Base-by-base conservation (phyloP, 92 coral and sea anemone genomes). In the Actinernus sp. region DNA sequence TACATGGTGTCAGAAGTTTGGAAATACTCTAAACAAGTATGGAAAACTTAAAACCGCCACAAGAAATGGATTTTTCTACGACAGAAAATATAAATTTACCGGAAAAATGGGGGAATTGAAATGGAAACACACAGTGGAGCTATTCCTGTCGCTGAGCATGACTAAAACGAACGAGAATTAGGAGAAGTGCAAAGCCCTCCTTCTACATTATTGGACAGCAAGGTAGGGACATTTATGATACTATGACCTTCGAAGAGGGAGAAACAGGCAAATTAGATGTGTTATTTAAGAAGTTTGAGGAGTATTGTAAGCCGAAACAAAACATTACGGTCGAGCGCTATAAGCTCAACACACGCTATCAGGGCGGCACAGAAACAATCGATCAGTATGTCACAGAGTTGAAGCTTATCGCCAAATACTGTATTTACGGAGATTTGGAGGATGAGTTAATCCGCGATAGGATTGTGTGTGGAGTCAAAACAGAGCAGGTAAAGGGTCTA, bases 151-250 rank as follows among this genome's bases (percentile, higher is more conserved):
- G 26, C 46, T 59, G 2, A 38, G 31, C 19, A 61, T 71, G 79
- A 17, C 79, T 7, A 26, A 43, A 4, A 61, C 16, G 26, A 16
- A 1, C 4, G 58, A 60, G 22, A 71, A n/a, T n/a, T n/a, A 45
- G 31, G 79, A 61, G 23, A 17, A 45, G 47, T 71, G 58, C 57
- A 40, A 44, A 0, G 58, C 72, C 18, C 28, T 71, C 16, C 46
- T 63, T n/a, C 0, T 71, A 60, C 53, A 45, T 71, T 2, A 59
- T 71, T n/a, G 81, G 81, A n/a, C 81, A 73, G 34, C 74, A 62
- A 14, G 75, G 62, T 7, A 54, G 74, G 16, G 81, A 64, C 27
- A 34, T 74, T 49, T 74, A 52, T 32, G 54, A 73, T 5, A 37
- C 81, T 10, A 9, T 62, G 52, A 30, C 38, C 20, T 34, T 73